These are phyloP conservation scores for Melipona bicolor DNA, from an alignment of 2,888 invertebrate genomes.

Conservation along the genomic window DNA sequence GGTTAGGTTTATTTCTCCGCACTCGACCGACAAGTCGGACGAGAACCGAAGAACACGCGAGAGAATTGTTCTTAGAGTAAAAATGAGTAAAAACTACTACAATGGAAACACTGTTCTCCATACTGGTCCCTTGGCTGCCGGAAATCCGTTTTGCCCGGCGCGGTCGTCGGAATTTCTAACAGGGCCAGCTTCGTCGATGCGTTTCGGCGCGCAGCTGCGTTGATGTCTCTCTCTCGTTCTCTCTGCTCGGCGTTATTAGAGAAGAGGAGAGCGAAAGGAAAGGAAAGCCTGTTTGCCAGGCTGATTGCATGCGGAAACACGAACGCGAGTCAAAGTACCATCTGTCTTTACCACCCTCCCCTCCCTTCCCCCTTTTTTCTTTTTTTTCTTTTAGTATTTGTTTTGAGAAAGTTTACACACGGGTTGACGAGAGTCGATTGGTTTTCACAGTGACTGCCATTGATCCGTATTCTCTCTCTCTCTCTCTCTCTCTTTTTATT, in stretches of 20 bases:
- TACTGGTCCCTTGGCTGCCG: neutral
- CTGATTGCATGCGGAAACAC: neutral
- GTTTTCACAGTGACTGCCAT: neutral
- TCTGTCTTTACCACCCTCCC: neutral
- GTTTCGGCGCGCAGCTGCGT: conserved; percentile 24
- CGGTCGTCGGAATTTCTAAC: conserved; percentile 51
- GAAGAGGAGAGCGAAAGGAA: too few relatives aligned
- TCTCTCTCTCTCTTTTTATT: neutral
- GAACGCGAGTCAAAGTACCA: neutral
- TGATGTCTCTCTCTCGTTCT: conserved; percentile 3
- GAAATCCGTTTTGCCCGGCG: conserved; percentile 41
- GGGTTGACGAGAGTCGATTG: neutral
- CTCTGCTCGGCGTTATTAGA: neutral
- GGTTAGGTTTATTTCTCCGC: conserved; percentile 7
- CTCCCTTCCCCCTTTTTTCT: too few relatives aligned
- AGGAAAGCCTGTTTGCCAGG: neutral
- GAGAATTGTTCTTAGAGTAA: neutral
- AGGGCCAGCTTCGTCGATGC: conserved; percentile 10
- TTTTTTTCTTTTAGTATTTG: neutral
- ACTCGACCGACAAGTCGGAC: conserved; percentile 19
- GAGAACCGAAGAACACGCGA: neutral
- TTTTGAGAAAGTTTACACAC: conserved; percentile 1
- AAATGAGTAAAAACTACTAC: conserved; percentile 18
- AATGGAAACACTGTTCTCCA: conserved; percentile 12
- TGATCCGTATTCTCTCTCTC: neutral